These are phyloP conservation scores for Colostygia pectinataria DNA, from an alignment of 2,888 invertebrate species.

Conservation along the genomic window DNA sequence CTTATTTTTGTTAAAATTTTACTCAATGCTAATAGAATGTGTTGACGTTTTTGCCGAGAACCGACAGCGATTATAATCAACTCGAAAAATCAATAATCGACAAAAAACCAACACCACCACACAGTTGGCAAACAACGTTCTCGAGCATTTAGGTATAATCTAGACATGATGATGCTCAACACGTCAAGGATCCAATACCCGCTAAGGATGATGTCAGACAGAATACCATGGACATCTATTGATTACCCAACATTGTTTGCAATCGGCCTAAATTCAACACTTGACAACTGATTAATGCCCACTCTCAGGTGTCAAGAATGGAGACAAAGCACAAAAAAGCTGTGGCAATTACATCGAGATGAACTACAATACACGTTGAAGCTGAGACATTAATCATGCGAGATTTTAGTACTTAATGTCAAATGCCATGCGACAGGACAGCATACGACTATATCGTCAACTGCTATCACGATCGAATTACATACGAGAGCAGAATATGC, in stretches of 20 bases:
- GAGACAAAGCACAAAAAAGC: constrained; percentile 62
- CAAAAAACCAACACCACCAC: constrained; percentile 44
- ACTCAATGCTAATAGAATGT: constrained; percentile 62
- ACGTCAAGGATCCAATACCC: constrained; percentile 55
- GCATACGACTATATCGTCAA: constrained; percentile 48
- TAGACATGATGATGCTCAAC: constrained; percentile 50
- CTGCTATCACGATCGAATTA: constrained; percentile 48
- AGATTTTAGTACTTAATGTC: constrained; percentile 55
- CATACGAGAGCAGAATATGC: constrained; percentile 43
- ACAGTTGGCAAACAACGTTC: constrained; percentile 42
- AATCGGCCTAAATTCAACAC: constrained; percentile 62
- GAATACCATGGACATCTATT: constrained; percentile 60
- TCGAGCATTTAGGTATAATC: constrained; percentile 46
- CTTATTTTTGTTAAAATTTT: constrained; percentile 59
- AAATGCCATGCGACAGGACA: constrained; percentile 62
- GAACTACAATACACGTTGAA: constrained; percentile 62
- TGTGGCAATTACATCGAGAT: constrained; percentile 64
- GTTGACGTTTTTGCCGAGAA: constrained; percentile 59
- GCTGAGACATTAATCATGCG: constrained; percentile 65
- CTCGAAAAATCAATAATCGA: constrained; percentile 49
- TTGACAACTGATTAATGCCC: constrained; percentile 78
- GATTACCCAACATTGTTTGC: constrained; percentile 63
- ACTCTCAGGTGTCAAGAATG: constrained; percentile 71
- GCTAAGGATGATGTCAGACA: constrained; percentile 59
- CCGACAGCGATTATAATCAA: constrained; percentile 53